These are phyloP conservation scores for Botia kubotai DNA, from an alignment of 2,797 vertebrate species.

Conservation along the genomic window DNA sequence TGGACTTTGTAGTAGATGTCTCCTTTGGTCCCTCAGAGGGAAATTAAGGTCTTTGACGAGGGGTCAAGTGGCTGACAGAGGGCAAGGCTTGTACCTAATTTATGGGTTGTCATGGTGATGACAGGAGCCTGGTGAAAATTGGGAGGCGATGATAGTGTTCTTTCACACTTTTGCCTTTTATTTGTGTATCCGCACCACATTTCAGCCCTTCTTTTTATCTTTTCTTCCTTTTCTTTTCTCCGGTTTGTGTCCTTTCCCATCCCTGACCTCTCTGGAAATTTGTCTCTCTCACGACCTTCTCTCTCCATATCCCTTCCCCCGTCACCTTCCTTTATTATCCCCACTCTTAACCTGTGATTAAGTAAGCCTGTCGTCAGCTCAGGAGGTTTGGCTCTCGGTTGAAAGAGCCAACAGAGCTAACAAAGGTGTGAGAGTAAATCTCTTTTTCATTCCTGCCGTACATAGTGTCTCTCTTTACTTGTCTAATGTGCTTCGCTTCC, in stretches of 20 bases:
- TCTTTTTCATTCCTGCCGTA: slow-evolving; percentile 30
- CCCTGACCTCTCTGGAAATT: slow-evolving; percentile 68
- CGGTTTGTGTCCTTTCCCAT: slow-evolving; percentile 64
- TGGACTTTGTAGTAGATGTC: slow-evolving; percentile 32
- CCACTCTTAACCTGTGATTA: slow-evolving; percentile 54
- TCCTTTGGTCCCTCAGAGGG: slow-evolving; percentile 13
- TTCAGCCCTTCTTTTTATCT: slow-evolving; percentile 59
- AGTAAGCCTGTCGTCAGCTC: slow-evolving; percentile 50
- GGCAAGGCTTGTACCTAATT: slow-evolving; percentile 65
- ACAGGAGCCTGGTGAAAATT: slow-evolving; percentile 73
- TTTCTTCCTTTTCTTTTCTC: slow-evolving; percentile 53
- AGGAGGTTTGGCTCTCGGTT: slow-evolving; percentile 27
- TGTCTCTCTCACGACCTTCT: slow-evolving; percentile 62
- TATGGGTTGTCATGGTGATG: slow-evolving; percentile 71
- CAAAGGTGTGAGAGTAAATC: slow-evolving; percentile 53
- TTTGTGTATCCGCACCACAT: slow-evolving; percentile 72
- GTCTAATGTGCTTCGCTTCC: slow-evolving; percentile 24
- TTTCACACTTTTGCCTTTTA: slow-evolving; percentile 56
- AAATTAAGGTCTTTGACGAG: slow-evolving; percentile 42
- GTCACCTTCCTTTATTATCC: slow-evolving; percentile 27
- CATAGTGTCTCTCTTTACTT: slow-evolving; percentile 34
- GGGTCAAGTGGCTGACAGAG: slow-evolving; percentile 72
- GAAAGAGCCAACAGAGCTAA: slow-evolving; percentile 39
- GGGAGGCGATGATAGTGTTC: slow-evolving; percentile 63
- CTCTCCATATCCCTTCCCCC: slow-evolving; percentile 10